phyloP scores from a whole-genome alignment of 2,113 vertebrate genomes.

The Hippotragus niger region DNA sequence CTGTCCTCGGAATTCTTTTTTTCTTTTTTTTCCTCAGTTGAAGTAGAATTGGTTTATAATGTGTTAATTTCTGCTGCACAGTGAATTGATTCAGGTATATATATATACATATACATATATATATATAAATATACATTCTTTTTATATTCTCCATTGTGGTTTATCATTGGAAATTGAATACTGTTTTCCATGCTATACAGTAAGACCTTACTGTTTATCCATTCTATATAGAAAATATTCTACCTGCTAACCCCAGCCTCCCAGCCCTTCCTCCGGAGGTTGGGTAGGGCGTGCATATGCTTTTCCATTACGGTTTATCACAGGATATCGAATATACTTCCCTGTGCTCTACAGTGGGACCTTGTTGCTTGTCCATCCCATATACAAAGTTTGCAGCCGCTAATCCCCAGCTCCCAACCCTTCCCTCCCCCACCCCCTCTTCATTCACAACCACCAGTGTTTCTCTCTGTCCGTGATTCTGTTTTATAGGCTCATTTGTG shows the following conservation, averaged over 20 bases:
- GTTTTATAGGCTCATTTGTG: background rate
- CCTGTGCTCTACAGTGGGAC: background rate
- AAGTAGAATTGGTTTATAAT: background rate
- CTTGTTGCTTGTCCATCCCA: background rate
- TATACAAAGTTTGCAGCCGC: background rate
- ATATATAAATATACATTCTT: fast-evolving
- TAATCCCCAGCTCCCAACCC: background rate
- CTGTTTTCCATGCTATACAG: background rate
- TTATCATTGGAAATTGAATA: background rate
- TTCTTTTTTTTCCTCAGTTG: background rate
- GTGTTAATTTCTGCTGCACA: background rate
- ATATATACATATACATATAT: fast-evolving
- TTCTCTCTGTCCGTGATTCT: background rate
- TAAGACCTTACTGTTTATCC: background rate
- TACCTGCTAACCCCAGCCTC: background rate
- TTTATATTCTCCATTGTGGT: background rate
- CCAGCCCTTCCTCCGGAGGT: background rate
- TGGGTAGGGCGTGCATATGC: background rate
- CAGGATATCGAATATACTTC: background rate
- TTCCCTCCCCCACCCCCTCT: background rate
- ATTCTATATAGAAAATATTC: background rate
- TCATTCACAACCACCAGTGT: background rate
- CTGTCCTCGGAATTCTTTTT: background rate
- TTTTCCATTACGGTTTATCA: fast-evolving
- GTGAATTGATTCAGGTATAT: background rate